A percentile compares a stretch with the other conserved stretches of the same genome.
Conservation (phyloP, 2,797 vertebrate genomes). For the Rhodeus uyekii region DNA sequence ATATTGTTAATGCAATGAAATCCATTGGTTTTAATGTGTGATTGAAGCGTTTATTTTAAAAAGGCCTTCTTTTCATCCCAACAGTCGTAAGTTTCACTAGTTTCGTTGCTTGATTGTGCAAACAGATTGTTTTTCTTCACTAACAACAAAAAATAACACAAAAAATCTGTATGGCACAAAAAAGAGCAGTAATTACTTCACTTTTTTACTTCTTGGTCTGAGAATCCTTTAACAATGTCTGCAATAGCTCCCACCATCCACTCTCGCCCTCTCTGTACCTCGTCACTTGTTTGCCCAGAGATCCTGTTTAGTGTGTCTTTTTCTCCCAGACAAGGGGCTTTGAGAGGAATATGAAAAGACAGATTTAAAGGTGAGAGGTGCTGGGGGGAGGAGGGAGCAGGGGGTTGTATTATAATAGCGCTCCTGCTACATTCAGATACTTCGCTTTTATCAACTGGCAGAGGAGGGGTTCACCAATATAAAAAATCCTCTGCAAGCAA, state of each 20-base stretch:
- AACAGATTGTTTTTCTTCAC: background rate
- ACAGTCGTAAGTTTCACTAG: background rate
- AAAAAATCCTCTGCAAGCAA: conserved; percentile 39
- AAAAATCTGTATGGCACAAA: conserved; percentile 8
- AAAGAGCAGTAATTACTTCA: conserved; percentile 49
- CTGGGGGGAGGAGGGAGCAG: conserved; percentile 75
- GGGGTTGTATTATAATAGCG: conserved; percentile 71
- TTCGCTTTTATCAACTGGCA: conserved; percentile 66
- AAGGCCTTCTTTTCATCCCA: background rate
- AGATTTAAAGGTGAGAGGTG: conserved; percentile 99
- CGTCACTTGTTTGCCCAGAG: conserved; percentile 91
- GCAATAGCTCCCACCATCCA: conserved; percentile 59
- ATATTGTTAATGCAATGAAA: background rate
- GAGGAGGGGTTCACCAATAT: conserved; percentile 60
- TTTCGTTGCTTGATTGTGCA: background rate
- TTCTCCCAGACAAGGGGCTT: conserved; percentile 97
- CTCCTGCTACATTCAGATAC: conserved; percentile 69
- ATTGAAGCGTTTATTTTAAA: background rate
- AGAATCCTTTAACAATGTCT: conserved; percentile 51
- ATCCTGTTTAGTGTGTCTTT: conserved; percentile 93
- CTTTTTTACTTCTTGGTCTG: conserved; percentile 38
- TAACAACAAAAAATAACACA: background rate
- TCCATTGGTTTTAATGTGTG: background rate
- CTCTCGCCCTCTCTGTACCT: conserved; percentile 69
- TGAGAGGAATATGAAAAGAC: conserved; percentile 99